Conservation (phyloP, 2,888 invertebrate species). For the Xestobium rufovillosum region DNA sequence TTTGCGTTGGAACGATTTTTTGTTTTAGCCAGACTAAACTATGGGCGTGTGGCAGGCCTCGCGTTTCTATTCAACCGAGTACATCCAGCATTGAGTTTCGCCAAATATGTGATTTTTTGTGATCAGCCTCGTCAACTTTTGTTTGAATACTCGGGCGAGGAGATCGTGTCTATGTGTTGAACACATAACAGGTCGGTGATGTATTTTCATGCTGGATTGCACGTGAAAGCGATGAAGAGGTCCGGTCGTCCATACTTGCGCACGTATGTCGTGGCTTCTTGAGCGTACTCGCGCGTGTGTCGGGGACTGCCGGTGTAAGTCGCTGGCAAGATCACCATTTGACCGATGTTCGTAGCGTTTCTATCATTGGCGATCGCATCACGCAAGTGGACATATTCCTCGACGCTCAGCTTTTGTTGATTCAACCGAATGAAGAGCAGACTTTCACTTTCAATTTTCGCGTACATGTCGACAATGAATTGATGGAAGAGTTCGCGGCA, state of each 20-base stretch:
- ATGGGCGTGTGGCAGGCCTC: conserved; percentile 29
- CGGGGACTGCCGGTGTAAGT: conserved; percentile 30
- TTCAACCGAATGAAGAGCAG: conserved; percentile 31
- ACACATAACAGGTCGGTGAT: conserved; percentile 16
- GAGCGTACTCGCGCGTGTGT: conserved; percentile 30
- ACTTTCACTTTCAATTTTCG: conserved; percentile 36
- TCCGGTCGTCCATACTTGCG: conserved; percentile 32
- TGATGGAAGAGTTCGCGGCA: conserved; percentile 32
- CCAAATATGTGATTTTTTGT: conserved; percentile 25
- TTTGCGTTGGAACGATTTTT: conserved; percentile 16
- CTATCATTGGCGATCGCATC: conserved; percentile 28
- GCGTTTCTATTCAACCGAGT: conserved; percentile 30
- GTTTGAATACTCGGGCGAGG: conserved; percentile 25
- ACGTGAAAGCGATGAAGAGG: conserved; percentile 34
- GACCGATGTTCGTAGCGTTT: conserved; percentile 23
- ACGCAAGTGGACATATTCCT: conserved; percentile 36
- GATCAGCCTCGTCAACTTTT: conserved; percentile 23
- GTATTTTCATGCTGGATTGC: conserved; percentile 24
- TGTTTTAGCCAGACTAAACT: conserved; percentile 26
- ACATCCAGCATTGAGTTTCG: conserved; percentile 27
- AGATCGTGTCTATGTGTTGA: conserved; percentile 28
- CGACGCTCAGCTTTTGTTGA: conserved; percentile 30
- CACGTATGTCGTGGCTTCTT: conserved; percentile 34
- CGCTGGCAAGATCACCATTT: conserved; percentile 28
- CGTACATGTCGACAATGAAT: conserved; percentile 38